Base-by-base conservation (phyloP, 2,113 vertebrate genomes). In the Jacana jacana region DNA sequence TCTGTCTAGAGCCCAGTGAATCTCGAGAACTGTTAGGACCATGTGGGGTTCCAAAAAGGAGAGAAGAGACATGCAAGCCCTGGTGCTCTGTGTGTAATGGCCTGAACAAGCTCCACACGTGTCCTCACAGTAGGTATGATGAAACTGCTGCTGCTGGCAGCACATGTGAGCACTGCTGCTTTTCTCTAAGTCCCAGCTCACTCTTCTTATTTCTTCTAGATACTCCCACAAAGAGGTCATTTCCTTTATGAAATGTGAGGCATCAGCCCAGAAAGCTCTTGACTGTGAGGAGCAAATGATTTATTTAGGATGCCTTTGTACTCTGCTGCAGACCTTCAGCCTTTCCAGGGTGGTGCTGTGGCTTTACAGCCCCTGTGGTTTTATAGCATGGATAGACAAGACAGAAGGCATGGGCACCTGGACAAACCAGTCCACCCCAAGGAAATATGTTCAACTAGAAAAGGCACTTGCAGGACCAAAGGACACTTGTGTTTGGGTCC, bases 81-180 rank as follows among this genome's bases (percentile, higher is more conserved):
- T 75, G 4, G 0, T 1, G 2, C 54, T 42, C 6, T 49, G 33
- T 2, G 1, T 31, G 8, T 54, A 55, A n/a, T 39, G 40, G 31
- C 35, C 58, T 4, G 13, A 42, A n/a, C 0, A 1, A 86, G 23
- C 60, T 65, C 54, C 16, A 4, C 7, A 40, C 5, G 22, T 6
- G 33, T 63, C 31, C 75, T 69, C 1, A 2, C 40, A 57, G 24
- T 11, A 23, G 48, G n/a, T 40, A 27, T 1, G 3, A 55, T 13
- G 61, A 46, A 63, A 48, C 16, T 73, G 48, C 42, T 77, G 52
- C 51, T 37, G 23, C 52, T 68, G 72, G 31, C 40, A n/a, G 40
- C 8, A 15, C 27, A 30, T 0, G 0, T 17, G 27, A 30, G 49
- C 0, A 7, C 35, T 44, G 42, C n/a, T 57, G 37, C 37, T 79